Evolutionary conservation across 92 coral and sea anemone species (phyloP), one percentile per base, ranked within the genome.

Genomic region (Parazoanthus darwini): DNA sequence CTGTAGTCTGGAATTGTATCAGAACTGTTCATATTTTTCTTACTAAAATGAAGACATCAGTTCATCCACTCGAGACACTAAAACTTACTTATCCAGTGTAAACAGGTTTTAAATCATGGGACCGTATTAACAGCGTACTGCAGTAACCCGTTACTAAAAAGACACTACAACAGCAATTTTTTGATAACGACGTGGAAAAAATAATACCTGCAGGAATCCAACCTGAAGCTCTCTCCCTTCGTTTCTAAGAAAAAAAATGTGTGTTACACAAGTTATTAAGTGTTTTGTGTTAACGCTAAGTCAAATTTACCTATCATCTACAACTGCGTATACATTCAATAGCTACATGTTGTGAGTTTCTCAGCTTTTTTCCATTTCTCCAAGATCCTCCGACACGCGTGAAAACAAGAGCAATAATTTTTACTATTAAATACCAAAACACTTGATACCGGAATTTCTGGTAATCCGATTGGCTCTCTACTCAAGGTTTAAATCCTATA

Each of bases 201-300:
- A 46, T 6, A 46, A 38, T 48, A 79, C 82, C 82, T 79, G 67
- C 82, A 79, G 9, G 82, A 79, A 79, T 79, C 82, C 18, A 79
- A 43, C 58, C 56, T 9, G 9, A 79, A 79, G 22, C 18, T 79
- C 36, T 79, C 66, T 33, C 82, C 82, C 23, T 42, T 48, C 22
- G 82, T 79, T 79, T 79, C 82, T 79, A 46, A 23, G 67, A 79
- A 79, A 13, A 16, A 6, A 76, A 39, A 5, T 4, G 26, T 3
- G 9, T 16, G 9, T 36, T 16, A 37, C 16, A 36, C 80, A n/a
- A 8, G 20, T 76, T 54, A 11, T 11, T 1, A 54, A 54, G 14
- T 54, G 59, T 10, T 10, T 51, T 13, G 58, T 0, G 13, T 18
- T 51, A 51, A 51, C 13, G 10, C 58, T 51, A 10, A 51, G 58